Evolutionary conservation across 1,140 invertebrate species (phyloP).

Genomic region (Drosophila sechellia): DNA sequence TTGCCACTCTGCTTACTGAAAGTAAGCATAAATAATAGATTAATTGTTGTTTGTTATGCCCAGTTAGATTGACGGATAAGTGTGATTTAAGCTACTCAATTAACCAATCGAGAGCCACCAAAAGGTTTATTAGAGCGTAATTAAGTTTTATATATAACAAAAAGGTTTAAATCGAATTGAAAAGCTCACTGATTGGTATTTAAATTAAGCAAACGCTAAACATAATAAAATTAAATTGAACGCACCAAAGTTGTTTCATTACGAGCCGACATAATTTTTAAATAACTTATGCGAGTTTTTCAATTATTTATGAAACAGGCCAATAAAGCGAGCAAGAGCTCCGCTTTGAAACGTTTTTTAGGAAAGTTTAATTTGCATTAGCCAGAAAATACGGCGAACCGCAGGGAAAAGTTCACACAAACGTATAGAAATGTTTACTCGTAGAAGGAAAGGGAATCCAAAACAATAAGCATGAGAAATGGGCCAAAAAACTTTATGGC

Average conservation of each 20-base stretch:
- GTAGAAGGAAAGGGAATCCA: conserved; percentile 11
- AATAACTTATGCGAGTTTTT: conserved; percentile 55
- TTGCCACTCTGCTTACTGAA: conserved; percentile 57
- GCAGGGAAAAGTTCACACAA: conserved; percentile 34
- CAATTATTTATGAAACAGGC: conserved; percentile 62
- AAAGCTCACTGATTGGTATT: conserved; percentile 29
- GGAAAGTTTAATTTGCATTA: conserved; percentile 70
- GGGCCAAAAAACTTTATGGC: conserved; percentile 43
- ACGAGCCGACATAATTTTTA: conserved; percentile 16
- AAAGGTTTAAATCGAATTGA: conserved; percentile 13
- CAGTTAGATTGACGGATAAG: conserved; percentile 30
- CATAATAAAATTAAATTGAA: conserved; percentile 31
- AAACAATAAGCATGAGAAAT: conserved; percentile 60
- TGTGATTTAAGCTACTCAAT: conserved; percentile 41
- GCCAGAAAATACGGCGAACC: conserved; percentile 34
- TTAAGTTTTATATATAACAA: conserved; percentile 35
- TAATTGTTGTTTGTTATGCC: conserved; percentile 58
- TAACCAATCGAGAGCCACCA: conserved; percentile 9
- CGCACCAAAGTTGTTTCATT: conserved; percentile 32
- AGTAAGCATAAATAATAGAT: conserved; percentile 39
- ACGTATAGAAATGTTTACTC: neutral
- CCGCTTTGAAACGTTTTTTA: conserved; percentile 38
- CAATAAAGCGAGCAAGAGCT: conserved; percentile 19
- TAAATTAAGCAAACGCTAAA: conserved; percentile 12
- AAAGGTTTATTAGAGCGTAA: conserved; percentile 30